Percentiles rank a stretch among this genome's conserved stretches.
Evolutionary conservation across 1,140 invertebrate genomes (phyloP).

Genomic region (Bombus affinis): DNA sequence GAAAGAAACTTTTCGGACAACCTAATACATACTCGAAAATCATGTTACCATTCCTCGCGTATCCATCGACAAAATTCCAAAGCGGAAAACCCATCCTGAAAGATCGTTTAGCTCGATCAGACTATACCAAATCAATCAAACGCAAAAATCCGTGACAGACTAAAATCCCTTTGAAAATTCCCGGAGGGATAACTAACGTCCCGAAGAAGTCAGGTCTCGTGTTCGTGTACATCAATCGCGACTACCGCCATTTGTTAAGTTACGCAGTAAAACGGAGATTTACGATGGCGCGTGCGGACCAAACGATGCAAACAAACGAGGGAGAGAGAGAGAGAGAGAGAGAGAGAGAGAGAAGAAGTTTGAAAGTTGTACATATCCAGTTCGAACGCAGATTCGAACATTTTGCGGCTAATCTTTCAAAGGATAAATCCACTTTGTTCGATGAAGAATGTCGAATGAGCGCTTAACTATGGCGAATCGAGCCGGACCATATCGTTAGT

Average conservation of each 20-base stretch:
- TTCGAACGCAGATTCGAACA: background rate
- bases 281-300: background rate
- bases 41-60: background rate
- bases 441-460: background rate
- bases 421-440: slow-evolving; percentile 20
- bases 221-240: slow-evolving; percentile 6
- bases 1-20: too few relatives aligned
- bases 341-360: background rate
- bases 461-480: background rate
- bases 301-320: background rate
- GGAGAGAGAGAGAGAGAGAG: background rate
- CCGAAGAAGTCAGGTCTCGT: background rate
- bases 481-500: slow-evolving; percentile 4
- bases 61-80: background rate
- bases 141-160: background rate
- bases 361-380: background rate
- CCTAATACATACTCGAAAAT: background rate
- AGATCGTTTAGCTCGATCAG: background rate
- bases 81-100: background rate
- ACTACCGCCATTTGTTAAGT: background rate
- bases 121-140: background rate
- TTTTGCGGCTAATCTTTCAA: background rate
- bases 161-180: background rate
- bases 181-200: background rate
- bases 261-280: slow-evolving; percentile 3